These are phyloP conservation scores for Momotus momota DNA, from an alignment of 2,797 vertebrate species.

Conservation along the genomic window DNA sequence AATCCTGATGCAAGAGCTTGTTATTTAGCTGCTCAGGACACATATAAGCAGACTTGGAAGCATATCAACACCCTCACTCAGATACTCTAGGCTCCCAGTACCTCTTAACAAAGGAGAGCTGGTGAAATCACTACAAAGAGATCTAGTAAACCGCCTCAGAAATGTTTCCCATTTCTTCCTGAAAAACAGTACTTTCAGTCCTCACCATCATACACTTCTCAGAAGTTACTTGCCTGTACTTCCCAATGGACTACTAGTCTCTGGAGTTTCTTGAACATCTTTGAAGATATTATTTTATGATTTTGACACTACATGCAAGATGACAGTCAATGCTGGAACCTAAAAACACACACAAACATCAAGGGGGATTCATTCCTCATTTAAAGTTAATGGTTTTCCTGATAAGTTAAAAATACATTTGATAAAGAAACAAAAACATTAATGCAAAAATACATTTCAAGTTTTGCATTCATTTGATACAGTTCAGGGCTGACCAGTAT, in stretches of 20 bases:
- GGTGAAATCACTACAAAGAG: background rate
- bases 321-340: background rate
- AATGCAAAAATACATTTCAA: background rate
- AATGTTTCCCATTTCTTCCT: background rate
- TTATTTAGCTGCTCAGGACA: background rate
- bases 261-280: background rate
- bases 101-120: background rate
- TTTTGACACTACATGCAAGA: background rate
- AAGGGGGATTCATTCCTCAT: background rate
- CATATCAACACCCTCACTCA: background rate
- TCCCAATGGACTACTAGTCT: background rate
- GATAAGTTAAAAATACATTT: background rate
- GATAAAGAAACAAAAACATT: background rate
- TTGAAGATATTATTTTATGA: background rate
- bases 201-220: background rate
- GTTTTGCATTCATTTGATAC: background rate
- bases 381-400: background rate
- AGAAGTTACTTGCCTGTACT: background rate
- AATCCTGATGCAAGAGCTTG: background rate
- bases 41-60: background rate
- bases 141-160: background rate
- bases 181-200: background rate
- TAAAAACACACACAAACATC: background rate
- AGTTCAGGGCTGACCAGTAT: background rate
- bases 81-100: background rate